Conservation (phyloP, 2,888 invertebrate genomes). For the Tenthredo livida region DNA sequence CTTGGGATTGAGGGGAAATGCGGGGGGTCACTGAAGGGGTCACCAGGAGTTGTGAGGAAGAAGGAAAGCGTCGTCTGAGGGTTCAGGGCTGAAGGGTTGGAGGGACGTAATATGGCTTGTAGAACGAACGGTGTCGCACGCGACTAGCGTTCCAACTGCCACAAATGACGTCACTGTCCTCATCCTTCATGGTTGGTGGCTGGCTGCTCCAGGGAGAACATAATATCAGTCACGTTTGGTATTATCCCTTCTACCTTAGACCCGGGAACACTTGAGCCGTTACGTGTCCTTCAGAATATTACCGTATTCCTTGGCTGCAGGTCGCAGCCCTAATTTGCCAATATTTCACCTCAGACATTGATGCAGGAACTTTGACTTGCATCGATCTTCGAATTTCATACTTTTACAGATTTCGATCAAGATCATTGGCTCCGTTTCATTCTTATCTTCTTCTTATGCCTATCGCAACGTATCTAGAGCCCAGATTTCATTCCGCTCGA, state of each 20-base stretch:
- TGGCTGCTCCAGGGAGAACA: conserved; percentile 32
- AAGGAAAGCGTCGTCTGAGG: not conserved
- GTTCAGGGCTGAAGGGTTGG: not conserved
- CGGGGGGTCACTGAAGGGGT: conserved; percentile 29
- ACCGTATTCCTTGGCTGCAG: not conserved
- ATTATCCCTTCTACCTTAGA: conserved; percentile 49
- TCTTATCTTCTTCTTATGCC: not conserved
- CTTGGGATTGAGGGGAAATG: conserved; percentile 46
- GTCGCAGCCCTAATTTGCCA: not conserved
- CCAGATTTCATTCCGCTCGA: not conserved
- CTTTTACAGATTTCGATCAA: not conserved
- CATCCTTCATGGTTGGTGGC: conserved; percentile 49
- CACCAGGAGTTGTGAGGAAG: conserved; percentile 19
- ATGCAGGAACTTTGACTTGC: not conserved
- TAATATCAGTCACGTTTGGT: conserved; percentile 52
- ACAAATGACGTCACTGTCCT: conserved; percentile 49
- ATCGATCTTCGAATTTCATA: not conserved
- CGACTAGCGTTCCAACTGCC: conserved; percentile 56
- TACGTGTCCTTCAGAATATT: conserved; percentile 27
- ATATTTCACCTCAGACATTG: not conserved
- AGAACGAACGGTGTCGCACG: conserved; percentile 60
- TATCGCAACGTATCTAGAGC: not conserved
- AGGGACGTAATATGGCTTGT: conserved; percentile 58
- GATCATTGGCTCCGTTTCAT: not conserved
- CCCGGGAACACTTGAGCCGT: conserved; percentile 42